A percentile compares a stretch with the other conserved stretches of the same genome.
These are phyloP conservation scores for Hyles lineata DNA, from an alignment of 2,888 invertebrate species.

Conservation along the genomic window DNA sequence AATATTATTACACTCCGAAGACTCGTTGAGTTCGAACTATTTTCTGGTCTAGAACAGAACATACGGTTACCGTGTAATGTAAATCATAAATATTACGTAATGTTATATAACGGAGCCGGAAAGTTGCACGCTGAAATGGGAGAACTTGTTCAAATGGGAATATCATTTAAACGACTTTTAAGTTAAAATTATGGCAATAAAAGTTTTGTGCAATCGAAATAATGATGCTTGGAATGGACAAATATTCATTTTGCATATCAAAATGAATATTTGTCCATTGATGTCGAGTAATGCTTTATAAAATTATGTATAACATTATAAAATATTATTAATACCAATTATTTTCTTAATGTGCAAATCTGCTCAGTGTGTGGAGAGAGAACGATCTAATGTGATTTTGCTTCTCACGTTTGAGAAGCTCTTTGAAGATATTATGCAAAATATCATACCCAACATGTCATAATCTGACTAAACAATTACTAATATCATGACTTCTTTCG, in stretches of 20 bases:
- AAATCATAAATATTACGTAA: slow-evolving; percentile 15
- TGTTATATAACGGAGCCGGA: background rate
- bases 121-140: background rate
- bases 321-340: no score
- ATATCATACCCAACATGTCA: no score
- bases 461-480: no score
- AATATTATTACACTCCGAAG: slow-evolving; percentile 16
- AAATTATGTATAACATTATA: no score
- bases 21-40: slow-evolving; percentile 15
- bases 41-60: background rate
- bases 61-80: background rate
- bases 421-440: no score
- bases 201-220: background rate
- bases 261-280: no score
- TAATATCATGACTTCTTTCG: no score
- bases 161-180: slow-evolving; percentile 15
- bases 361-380: no score
- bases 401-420: no score
- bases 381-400: no score
- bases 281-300: background rate
- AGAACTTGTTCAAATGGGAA: slow-evolving; percentile 11
- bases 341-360: no score
- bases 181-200: slow-evolving; percentile 8
- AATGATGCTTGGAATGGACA: background rate
- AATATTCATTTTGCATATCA: no score